Evolutionary conservation across 2,113 vertebrate genomes (phyloP), one percentile per base, ranked within the genome.

Genomic region (Serinus canaria): DNA sequence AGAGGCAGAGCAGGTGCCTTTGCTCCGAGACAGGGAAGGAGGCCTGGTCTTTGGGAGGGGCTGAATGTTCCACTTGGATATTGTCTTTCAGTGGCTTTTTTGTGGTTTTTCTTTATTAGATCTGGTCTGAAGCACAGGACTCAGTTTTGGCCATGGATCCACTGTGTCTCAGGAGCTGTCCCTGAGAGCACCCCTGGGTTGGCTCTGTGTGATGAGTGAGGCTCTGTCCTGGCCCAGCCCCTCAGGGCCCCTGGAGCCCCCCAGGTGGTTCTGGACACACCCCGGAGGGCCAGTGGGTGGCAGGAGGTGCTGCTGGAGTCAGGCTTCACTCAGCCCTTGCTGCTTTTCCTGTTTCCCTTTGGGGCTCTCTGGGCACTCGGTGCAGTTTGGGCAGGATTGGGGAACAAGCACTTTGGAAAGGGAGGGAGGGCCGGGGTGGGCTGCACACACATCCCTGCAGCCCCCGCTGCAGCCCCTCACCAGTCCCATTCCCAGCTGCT

Each of bases 11-110:
- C 3, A 1, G 43, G 12, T 2, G 10, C 4, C 17, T 53, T 23
- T 31, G 7, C 69, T 39, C 73, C 1, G n/a, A 35, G 28, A 37
- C 17, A 16, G 49, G 47, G 52, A 13, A 41, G 67, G 44, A 22
- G 1, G 13, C 25, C 17, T n/a, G 1, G 0, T 33, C 17, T 49
- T 37, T 2, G 7, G 46, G 31, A 81, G 28, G 53, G 58, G 1
- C 52, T 59, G 46, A 84, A 74, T 15, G 17, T 10, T 33, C n/a
- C 39, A 6, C 25, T n/a, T 49, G 73, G 33, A 46, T 3, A 2
- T 19, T 77, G 19, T 15, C 10, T 31, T 72, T 41, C 50, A 31
- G 11, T 50, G 60, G 10, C 41, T 15, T 58, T 22, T 5, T 11
- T 16, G 21, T 9, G 27, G 25, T 18, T n/a, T 41, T 27, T 20